Percentiles rank a stretch among this genome's conserved stretches.
Conservation (phyloP, 2,888 invertebrate species). For the Diploptera punctata region DNA sequence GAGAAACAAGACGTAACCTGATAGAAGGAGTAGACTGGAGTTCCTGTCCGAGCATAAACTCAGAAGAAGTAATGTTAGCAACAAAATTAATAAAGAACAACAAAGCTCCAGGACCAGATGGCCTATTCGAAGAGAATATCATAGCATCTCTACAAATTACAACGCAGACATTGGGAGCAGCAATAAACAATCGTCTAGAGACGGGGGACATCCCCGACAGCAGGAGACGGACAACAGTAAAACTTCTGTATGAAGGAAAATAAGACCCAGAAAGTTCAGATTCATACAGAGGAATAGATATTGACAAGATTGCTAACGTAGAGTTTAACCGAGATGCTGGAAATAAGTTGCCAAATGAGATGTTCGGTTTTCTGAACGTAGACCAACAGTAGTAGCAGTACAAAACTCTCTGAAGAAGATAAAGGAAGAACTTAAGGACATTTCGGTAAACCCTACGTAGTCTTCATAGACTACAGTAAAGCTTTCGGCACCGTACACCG, state of each 20-base stretch:
- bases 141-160: not conserved
- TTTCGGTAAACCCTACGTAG: not conserved
- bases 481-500: not conserved
- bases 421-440: not conserved
- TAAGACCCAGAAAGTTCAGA: not conserved
- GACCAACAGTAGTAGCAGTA: not conserved
- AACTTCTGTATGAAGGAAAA: constrained; percentile 5
- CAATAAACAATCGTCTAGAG: not conserved
- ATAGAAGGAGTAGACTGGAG: not conserved
- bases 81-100: not conserved
- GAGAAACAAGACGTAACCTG: not conserved
- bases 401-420: not conserved
- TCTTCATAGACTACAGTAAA: constrained; percentile 3
- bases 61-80: constrained; percentile 13
- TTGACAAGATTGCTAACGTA: not conserved
- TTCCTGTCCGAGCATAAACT: not conserved
- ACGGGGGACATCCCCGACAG: not conserved
- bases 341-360: not conserved
- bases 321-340: not conserved
- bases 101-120: constrained; percentile 10
- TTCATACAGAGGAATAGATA: not conserved
- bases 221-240: not conserved
- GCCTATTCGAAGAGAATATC: not conserved
- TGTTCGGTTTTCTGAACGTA: not conserved
- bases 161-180: not conserved